phyloP scores from a whole-genome alignment of 1,140 invertebrate species.

The fruit fly (Drosophila melanogaster) region DNA sequence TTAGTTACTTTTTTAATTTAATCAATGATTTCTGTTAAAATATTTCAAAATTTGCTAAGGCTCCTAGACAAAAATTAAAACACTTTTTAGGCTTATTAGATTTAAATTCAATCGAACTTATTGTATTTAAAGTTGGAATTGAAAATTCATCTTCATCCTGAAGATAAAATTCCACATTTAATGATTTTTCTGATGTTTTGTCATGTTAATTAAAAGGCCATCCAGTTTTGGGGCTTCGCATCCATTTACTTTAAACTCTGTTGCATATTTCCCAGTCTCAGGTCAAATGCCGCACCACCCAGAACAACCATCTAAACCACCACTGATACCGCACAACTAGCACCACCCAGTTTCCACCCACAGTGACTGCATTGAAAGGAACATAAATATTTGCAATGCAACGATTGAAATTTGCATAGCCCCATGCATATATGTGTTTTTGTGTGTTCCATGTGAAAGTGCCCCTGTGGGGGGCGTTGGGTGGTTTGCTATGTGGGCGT shows the following conservation, averaged over 20 bases:
- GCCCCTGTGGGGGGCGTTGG: constrained; percentile 4
- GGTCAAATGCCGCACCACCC: constrained; percentile 7
- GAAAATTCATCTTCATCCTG: neutral
- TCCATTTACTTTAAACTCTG: constrained; percentile 11
- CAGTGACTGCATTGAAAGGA: constrained; percentile 44
- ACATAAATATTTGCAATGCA: constrained; percentile 59
- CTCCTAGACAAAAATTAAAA: no score
- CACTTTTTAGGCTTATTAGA: no score
- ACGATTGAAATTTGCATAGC: constrained; percentile 64
- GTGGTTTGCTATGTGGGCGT: constrained; percentile 3
- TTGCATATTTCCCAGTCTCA: constrained; percentile 3
- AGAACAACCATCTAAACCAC: constrained; percentile 2
- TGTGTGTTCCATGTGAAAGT: constrained; percentile 21
- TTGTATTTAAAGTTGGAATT: no score
- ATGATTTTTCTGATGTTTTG: constrained; percentile 19
- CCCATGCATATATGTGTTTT: constrained; percentile 4
- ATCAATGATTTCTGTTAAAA: no score
- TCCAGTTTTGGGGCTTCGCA: constrained; percentile 8
- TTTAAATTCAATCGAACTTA: no score
- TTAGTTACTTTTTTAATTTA: neutral
- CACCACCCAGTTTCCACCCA: neutral
- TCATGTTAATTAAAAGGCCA: constrained; percentile 31
- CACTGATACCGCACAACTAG: neutral
- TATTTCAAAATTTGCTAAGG: no score
- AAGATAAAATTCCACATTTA: no score